These are phyloP conservation scores for Peromyscus californicus DNA, from an alignment of 2,113 vertebrate genomes.

Conservation along the genomic window DNA sequence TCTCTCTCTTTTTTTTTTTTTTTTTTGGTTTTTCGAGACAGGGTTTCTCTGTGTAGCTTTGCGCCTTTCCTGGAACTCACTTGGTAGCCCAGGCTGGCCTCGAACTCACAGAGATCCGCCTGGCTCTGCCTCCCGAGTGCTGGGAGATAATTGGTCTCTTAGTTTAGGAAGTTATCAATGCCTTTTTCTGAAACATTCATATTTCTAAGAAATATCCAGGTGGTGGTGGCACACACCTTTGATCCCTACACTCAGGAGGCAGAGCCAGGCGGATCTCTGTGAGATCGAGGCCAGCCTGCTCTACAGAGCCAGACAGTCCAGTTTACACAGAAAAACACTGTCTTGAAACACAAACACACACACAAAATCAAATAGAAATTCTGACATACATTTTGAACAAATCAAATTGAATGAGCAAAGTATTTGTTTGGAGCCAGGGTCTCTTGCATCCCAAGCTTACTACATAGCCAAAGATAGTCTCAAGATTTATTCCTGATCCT, in stretches of 20 bases:
- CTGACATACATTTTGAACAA: slow-evolving; percentile 37
- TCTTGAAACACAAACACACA: background rate
- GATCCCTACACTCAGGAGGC: background rate
- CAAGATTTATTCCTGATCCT: background rate
- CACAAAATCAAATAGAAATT: background rate
- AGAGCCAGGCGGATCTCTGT: background rate
- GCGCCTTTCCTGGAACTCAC: no score
- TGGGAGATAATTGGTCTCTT: slow-evolving; percentile 34
- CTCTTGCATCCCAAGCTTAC: background rate
- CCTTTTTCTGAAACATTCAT: slow-evolving; percentile 25
- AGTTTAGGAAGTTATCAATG: background rate
- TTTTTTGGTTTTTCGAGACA: no score
- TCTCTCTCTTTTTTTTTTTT: no score
- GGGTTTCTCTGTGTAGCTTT: no score
- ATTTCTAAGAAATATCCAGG: slow-evolving; percentile 12
- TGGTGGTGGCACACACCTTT: background rate
- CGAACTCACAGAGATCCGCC: no score
- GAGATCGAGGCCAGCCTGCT: background rate
- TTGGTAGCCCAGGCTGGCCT: no score
- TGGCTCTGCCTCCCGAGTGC: no score
- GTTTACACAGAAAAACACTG: background rate
- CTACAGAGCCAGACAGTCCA: background rate
- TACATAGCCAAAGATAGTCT: background rate
- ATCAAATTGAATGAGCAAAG: slow-evolving; percentile 27
- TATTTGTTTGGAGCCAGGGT: background rate